Base-by-base conservation (phyloP, 2,888 invertebrate genomes). In the Heteromyza rotundicornis region DNA sequence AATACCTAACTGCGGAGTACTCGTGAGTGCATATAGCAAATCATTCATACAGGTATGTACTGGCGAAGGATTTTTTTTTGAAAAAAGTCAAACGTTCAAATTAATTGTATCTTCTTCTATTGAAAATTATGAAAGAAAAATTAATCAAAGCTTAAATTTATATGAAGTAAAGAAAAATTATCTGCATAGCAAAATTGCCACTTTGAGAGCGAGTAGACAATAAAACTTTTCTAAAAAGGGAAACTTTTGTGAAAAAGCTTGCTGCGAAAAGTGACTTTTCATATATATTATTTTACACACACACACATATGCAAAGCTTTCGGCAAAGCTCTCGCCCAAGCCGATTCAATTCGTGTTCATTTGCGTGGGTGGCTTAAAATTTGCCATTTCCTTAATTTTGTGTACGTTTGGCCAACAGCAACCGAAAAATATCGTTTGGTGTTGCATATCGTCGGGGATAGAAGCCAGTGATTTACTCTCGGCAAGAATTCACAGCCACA, bases 331-430 rank as follows among this genome's bases (percentile, higher is more conserved):
- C 14, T 40, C 40, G 32, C 32, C 32, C 7, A 32, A 32, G 32
- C 32, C 40, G 16, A 7, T n/a, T 47, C 19, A 20, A 40, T 12
- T 3, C 40, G 3, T 40, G 3, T 47, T 5, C 54, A 49, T 52
- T 32, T 54, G 59, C 63, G 66, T 66, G 62, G 64, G 63, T 22
- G 59, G 23, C 52, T 51, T 35, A 17, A 53, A 58, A 54, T 51
- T 54, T 57, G 5, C 27, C 10, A 7, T 7, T 27, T 27, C 27
- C 7, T 27, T 27, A 27, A 27, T 5, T 27, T 27, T 27, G 5
- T 10, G 27, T 27, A 10, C 10, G 27, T 10, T n/a, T 40, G 40
- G 40, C 5, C 3, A n/a, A 40, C 3, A n/a, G 3, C 40, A 40
- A n/a, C 5, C 40, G 47, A 17, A 47, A 47, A 40, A 3, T 3